These are phyloP conservation scores for Marasmarcha lunaedactyla DNA, from an alignment of 2,888 invertebrate genomes.

Conservation along the genomic window DNA sequence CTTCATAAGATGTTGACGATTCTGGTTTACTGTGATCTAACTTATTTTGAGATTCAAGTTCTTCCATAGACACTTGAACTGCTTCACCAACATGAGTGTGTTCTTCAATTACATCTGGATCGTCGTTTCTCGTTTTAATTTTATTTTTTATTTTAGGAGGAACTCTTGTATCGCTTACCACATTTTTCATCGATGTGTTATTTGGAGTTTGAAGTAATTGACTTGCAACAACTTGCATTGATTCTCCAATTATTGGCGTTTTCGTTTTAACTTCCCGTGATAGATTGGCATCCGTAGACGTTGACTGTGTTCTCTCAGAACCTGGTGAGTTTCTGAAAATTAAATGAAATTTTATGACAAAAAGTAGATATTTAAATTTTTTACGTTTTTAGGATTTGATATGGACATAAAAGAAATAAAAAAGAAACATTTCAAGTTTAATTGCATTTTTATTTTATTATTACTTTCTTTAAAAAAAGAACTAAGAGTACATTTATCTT, in stretches of 20 bases:
- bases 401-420: too few relatives aligned
- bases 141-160: constrained; percentile 69
- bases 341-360: too few relatives aligned
- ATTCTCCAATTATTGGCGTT: constrained; percentile 60
- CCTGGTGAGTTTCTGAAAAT: constrained; percentile 2
- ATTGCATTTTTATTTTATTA: too few relatives aligned
- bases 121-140: constrained; percentile 48
- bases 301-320: not conserved
- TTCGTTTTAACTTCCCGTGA: constrained; percentile 50
- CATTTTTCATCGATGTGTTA: constrained; percentile 36
- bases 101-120: constrained; percentile 43
- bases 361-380: too few relatives aligned
- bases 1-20: constrained; percentile 72
- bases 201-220: constrained; percentile 63
- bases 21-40: constrained; percentile 30
- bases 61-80: constrained; percentile 74
- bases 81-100: constrained; percentile 75
- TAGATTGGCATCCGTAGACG: constrained; percentile 18
- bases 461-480: too few relatives aligned
- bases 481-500: too few relatives aligned
- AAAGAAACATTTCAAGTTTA: too few relatives aligned
- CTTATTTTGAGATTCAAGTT: constrained; percentile 68
- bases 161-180: constrained; percentile 71
- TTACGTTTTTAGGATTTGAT: too few relatives aligned
- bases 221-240: constrained; percentile 69